Base-by-base conservation (phyloP, 2,797 vertebrate species). In the Enteromius viviparus region DNA sequence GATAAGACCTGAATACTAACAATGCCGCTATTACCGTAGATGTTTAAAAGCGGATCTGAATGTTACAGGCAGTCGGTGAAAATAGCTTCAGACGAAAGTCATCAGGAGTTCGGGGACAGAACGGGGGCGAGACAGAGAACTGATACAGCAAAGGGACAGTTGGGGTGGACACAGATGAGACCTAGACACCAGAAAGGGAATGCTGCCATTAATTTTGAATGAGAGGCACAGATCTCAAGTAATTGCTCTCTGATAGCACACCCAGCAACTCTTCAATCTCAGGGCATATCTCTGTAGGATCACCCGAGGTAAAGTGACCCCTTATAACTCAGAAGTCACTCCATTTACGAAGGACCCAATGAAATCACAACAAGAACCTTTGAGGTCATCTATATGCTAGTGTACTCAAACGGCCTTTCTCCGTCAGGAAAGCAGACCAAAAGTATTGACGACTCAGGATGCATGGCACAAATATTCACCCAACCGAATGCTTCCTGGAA, bases 191-290 rank as follows among this genome's bases (percentile, higher is more conserved):
- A 69, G 55, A 19, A 47, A 74, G 19, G 49, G 72, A 76, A 69
- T 84, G 90, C 90, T 68, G 6, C 58, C 91, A 94, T 94, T 92
- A 89, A 94, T 94, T 93, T 94, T 91, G 93, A 92, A 94, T 93
- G 92, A 93, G 89, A 58, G 85, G 81, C 91, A 93, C 93, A 90
- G 92, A 93, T 93, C 91, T 92, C 90, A 80, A 88, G 91, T 93
- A 94, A 94, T 93, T 89, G 91, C 93, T 91, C 92, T 89, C 89
- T 90, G 92, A 89, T 89, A 91, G 90, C 89, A 91, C 84, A 90
- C 40, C 55, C 40, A 92, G 90, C 91, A 89, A 87, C 91, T 78
- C 5, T 23, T 89, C 90, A 90, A 89, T 89, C 88, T 85, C 84
- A 85, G 87, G 87, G 87, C 51, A 76, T 83, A 90, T 89, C 86